Base-by-base conservation (phyloP, 2,797 vertebrate species). In the Chanos chanos region DNA sequence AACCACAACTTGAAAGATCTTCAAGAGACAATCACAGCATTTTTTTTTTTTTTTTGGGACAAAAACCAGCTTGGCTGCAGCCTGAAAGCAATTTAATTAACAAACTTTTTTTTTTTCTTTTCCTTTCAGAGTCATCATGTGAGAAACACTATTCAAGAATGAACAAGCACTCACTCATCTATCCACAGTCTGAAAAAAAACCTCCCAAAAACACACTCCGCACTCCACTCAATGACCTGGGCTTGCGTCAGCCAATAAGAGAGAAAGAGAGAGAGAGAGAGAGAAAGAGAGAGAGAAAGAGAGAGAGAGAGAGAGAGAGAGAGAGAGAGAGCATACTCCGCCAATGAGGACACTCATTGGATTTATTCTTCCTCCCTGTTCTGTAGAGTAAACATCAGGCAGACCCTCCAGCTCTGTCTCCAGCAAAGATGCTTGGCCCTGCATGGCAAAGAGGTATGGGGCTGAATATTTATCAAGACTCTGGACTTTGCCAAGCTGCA, bases 381-480 rank as follows among this genome's bases (percentile, higher is more conserved):
- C 2, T 3, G 39, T 34, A 24, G 40, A 45, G 25, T 53, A 65
- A 34, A 57, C 10, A 2, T 53, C 39, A 3, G 1, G 4, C 27
- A 40, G 15, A 37, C 49, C 54, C 43, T 47, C 27, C 30, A 18
- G 15, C 41, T 43, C 22, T 9, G 21, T 51, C 54, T 58, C 22
- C 27, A 28, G 4, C 27, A 28, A 27, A 28, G 27, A 28, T 15
- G 13, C 15, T 15, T 7, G 9, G 10, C 9, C 9, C 37, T 16
- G 36, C 7, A 6, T 8, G 18, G 7, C 36, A 9, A 15, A 40
- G 5, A n/a, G n/a, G 2, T 52, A 3, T 44, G 68, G 40, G 63
- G 64, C 68, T 81, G 67, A 82, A 81, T 80, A 84, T 83, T 78
- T 83, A 84, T 82, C 53, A 43, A 44, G 43, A 56, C 76, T 71